Evolutionary conservation across 2,888 invertebrate genomes (phyloP).

Genomic region (Amblyteles armatorius): DNA sequence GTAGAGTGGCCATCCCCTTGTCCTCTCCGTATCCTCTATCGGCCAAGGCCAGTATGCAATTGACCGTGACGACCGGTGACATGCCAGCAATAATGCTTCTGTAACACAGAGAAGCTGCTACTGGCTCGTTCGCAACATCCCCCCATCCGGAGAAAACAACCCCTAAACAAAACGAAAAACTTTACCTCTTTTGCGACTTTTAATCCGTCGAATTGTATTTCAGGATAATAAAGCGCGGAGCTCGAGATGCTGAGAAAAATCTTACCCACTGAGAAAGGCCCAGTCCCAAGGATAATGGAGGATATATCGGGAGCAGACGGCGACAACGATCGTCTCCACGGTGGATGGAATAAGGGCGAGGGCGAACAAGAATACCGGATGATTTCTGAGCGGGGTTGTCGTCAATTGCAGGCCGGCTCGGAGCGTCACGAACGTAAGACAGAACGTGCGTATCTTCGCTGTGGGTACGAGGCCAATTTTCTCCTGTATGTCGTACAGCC

Average conservation of each 20-base stretch:
- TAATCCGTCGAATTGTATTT: background rate
- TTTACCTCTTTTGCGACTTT: background rate
- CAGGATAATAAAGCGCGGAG: background rate
- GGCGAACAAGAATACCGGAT: conserved; percentile 75
- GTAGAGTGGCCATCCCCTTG: conserved; percentile 91
- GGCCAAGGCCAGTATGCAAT: conserved; percentile 78
- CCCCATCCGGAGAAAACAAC: background rate
- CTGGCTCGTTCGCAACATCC: background rate
- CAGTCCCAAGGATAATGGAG: conserved; percentile 79
- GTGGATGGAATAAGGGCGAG: conserved; percentile 79
- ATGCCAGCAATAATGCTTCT: conserved; percentile 80
- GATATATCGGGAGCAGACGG: conserved; percentile 73
- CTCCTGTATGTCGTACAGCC: conserved; percentile 76
- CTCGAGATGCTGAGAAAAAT: background rate
- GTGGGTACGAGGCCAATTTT: conserved; percentile 72
- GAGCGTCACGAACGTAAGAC: conserved; percentile 79
- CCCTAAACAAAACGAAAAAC: background rate
- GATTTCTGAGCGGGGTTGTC: conserved; percentile 74
- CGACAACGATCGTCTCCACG: conserved; percentile 75
- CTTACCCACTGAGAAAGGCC: conserved; percentile 81
- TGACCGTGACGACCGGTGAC: conserved; percentile 81
- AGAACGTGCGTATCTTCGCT: conserved; percentile 78
- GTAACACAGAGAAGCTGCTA: conserved; percentile 41
- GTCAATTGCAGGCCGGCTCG: conserved; percentile 80
- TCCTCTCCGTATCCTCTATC: conserved; percentile 89